A percentile compares a stretch with the other conserved stretches of the same genome.
Evolutionary conservation across 2,888 invertebrate species (phyloP).

Genomic region (Chorisops tibialis): DNA sequence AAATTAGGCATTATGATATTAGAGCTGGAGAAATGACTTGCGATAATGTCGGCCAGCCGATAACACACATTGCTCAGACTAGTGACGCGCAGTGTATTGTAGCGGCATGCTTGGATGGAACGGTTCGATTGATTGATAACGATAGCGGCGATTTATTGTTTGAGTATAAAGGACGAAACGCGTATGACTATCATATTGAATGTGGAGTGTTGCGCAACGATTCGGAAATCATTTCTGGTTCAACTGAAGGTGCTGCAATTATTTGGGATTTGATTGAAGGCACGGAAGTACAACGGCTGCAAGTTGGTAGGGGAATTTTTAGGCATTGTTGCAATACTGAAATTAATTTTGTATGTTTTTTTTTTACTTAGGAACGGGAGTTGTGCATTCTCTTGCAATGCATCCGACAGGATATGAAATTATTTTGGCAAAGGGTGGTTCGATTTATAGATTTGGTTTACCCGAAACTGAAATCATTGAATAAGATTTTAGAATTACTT

Average conservation of each 20-base stretch:
- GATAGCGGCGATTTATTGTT: slow-evolving; percentile 72
- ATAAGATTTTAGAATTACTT: background rate
- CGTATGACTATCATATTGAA: slow-evolving; percentile 81
- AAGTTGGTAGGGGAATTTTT: slow-evolving; percentile 40
- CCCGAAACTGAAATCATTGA: background rate
- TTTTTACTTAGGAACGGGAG: slow-evolving; percentile 53
- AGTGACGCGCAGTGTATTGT: slow-evolving; percentile 91
- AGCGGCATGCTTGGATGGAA: slow-evolving; percentile 78
- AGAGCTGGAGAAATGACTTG: slow-evolving; percentile 76
- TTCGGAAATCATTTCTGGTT: slow-evolving; percentile 83
- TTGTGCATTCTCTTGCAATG: slow-evolving; percentile 74
- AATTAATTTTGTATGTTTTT: background rate
- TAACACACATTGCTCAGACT: slow-evolving; percentile 81
- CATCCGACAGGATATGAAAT: slow-evolving; percentile 63
- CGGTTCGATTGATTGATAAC: slow-evolving; percentile 85
- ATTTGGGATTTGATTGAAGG: slow-evolving; percentile 84
- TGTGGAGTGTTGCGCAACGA: slow-evolving; percentile 82
- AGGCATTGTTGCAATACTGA: background rate
- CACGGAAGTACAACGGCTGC: slow-evolving; percentile 54
- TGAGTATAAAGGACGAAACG: slow-evolving; percentile 79
- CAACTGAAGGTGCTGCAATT: slow-evolving; percentile 67
- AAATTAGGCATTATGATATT: slow-evolving; percentile 85
- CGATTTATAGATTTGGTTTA: slow-evolving; percentile 44
- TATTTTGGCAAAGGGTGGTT: slow-evolving; percentile 46
- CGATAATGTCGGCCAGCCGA: slow-evolving; percentile 81